Conservation (phyloP, 2,797 vertebrate species). For the Chelidonichthys spinosus region DNA sequence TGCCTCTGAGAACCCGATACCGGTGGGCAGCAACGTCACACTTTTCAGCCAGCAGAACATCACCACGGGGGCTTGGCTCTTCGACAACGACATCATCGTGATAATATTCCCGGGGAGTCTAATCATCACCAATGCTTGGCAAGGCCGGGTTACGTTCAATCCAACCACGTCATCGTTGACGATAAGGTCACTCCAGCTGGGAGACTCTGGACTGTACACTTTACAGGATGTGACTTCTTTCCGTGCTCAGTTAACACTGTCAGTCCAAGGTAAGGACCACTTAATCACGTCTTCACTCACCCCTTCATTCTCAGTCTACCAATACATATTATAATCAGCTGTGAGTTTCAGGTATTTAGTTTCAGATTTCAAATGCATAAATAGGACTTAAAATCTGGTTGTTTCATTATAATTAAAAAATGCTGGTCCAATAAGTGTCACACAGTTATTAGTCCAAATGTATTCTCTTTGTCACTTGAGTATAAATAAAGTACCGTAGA, state of each 20-base stretch:
- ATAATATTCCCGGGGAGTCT: accelerated
- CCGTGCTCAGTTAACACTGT: conserved; percentile 26
- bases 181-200: conserved; percentile 47
- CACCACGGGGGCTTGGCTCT: conserved; percentile 54
- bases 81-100: conserved; percentile 15
- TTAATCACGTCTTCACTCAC: neutral
- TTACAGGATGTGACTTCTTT: neutral
- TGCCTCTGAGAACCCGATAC: conserved; percentile 63
- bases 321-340: neutral
- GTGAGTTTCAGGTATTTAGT: conserved; percentile 4
- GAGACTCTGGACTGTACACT: conserved; percentile 71
- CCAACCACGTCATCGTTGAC: conserved; percentile 10
- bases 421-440: neutral
- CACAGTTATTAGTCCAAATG: neutral
- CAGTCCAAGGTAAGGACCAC: conserved; percentile 77
- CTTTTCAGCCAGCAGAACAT: conserved; percentile 2
- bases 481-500: neutral
- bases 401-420: neutral
- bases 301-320: neutral
- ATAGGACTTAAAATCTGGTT: neutral
- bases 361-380: neutral
- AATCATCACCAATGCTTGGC: accelerated
- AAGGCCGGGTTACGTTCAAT: conserved; percentile 2
- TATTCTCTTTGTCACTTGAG: neutral
- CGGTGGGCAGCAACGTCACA: conserved; percentile 71